A percentile compares a stretch with the other conserved stretches of the same genome.
phyloP scores from a whole-genome alignment of 2,888 invertebrate genomes.

The Seira musarum region DNA sequence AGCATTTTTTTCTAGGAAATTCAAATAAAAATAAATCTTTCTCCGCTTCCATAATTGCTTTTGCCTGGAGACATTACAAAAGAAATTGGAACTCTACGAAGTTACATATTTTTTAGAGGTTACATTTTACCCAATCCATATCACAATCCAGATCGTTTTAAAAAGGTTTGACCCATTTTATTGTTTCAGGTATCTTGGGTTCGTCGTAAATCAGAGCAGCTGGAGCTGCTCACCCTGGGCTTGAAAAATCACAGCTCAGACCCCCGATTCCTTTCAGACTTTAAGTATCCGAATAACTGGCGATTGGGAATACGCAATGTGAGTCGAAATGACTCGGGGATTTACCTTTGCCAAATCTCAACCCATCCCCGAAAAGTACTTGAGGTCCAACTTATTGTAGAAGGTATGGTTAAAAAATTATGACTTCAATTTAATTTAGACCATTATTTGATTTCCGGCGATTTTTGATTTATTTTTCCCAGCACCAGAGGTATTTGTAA shows the following conservation, averaged over 20 bases:
- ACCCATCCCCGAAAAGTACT: slow-evolving; percentile 76
- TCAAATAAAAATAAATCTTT: too few species aligned
- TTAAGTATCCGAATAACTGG: slow-evolving; percentile 76
- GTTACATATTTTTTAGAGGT: too few species aligned
- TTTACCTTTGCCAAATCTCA: slow-evolving; percentile 75
- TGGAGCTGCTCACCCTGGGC: slow-evolving; percentile 72
- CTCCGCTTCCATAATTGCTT: too few species aligned
- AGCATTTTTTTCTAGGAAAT: too few species aligned
- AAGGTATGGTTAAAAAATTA: slow-evolving; percentile 71
- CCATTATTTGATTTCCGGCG: slow-evolving; percentile 35
- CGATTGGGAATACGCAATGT: slow-evolving; percentile 75
- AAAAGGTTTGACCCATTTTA: not conserved
- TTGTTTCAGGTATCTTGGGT: slow-evolving; percentile 72
- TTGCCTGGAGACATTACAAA: too few species aligned
- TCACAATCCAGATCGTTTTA: too few species aligned
- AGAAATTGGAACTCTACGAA: too few species aligned
- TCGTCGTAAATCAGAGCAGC: slow-evolving; percentile 71
- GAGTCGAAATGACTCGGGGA: slow-evolving; percentile 75
- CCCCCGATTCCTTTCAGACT: slow-evolving; percentile 74
- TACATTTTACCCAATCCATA: too few species aligned
- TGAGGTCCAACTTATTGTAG: slow-evolving; percentile 74
- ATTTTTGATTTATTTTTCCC: slow-evolving; percentile 69
- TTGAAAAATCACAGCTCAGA: slow-evolving; percentile 72
- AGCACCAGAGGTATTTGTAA: slow-evolving; percentile 82
- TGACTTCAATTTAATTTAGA: not conserved